Evolutionary conservation across 1,140 invertebrate species (phyloP).

Genomic region (Drosophila pruinosa): DNA sequence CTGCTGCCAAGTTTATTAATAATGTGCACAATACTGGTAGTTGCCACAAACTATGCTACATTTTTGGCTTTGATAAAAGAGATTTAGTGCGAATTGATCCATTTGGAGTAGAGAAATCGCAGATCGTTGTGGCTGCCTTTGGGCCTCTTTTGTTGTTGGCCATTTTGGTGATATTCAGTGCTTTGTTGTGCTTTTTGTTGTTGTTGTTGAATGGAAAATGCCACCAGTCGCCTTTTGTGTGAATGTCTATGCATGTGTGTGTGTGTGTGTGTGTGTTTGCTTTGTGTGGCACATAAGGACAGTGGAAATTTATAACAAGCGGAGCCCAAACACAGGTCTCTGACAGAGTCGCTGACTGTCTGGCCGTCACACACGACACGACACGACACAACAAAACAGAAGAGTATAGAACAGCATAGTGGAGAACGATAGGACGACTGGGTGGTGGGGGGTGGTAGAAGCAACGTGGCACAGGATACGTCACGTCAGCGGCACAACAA

Average conservation of each 20-base stretch:
- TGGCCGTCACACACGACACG: constrained; percentile 47
- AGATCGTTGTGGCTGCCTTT: background rate
- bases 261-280: constrained; percentile 26
- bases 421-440: background rate
- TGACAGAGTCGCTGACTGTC: constrained; percentile 19
- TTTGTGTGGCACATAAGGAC: constrained; percentile 42
- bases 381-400: background rate
- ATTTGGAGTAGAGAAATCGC: background rate
- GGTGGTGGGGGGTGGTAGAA: background rate
- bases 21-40: background rate
- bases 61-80: background rate
- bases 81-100: background rate
- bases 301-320: constrained; percentile 46
- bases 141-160: constrained; percentile 26
- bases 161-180: constrained; percentile 53
- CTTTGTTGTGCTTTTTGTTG: constrained; percentile 55
- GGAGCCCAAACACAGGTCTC: constrained; percentile 12
- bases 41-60: background rate
- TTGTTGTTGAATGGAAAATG: background rate
- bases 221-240: constrained; percentile 3
- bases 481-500: constrained; percentile 76
- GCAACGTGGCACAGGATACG: constrained; percentile 55
- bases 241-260: background rate
- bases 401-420: background rate
- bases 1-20: too few species aligned